Percentiles rank a stretch among this genome's conserved stretches.
Conservation (phyloP, 2,797 vertebrate genomes). For the Chloroceryle inda region DNA sequence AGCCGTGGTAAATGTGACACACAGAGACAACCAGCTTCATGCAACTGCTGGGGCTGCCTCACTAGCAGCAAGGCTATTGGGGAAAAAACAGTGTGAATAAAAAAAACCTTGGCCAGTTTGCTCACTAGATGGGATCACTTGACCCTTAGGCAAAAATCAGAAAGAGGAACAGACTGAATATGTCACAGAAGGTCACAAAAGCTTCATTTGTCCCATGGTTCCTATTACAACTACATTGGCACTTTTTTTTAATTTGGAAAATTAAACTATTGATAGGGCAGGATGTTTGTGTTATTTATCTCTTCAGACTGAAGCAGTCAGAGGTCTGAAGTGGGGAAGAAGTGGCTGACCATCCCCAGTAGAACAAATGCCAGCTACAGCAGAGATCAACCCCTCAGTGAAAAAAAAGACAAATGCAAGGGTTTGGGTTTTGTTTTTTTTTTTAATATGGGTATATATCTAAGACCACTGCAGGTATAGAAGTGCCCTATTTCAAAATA, state of each 20-base stretch:
- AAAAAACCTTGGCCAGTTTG: not conserved
- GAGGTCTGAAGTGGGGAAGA: not conserved
- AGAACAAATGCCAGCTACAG: not conserved
- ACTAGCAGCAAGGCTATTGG: fast-evolving
- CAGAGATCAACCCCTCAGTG: not conserved
- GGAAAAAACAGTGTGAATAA: not conserved
- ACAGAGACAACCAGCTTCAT: not conserved
- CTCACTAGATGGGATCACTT: not conserved
- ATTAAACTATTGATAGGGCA: not conserved
- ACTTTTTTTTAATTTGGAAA: not conserved
- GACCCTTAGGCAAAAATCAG: not conserved
- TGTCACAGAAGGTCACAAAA: not conserved
- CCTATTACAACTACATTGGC: not conserved
- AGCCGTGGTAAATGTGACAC: fast-evolving
- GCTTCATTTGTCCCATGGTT: not conserved
- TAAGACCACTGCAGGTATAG: not conserved
- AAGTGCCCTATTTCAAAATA: not conserved
- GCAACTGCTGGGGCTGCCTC: not conserved
- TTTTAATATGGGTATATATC: not conserved
- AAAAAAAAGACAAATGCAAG: not conserved
- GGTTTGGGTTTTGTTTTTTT: too few relatives aligned
- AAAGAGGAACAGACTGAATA: not conserved
- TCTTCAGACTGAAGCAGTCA: not conserved
- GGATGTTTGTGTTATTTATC: not conserved
- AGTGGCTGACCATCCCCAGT: not conserved